Evolutionary conservation across 2,888 invertebrate genomes (phyloP).

Genomic region (Cheilosia grossa): DNA sequence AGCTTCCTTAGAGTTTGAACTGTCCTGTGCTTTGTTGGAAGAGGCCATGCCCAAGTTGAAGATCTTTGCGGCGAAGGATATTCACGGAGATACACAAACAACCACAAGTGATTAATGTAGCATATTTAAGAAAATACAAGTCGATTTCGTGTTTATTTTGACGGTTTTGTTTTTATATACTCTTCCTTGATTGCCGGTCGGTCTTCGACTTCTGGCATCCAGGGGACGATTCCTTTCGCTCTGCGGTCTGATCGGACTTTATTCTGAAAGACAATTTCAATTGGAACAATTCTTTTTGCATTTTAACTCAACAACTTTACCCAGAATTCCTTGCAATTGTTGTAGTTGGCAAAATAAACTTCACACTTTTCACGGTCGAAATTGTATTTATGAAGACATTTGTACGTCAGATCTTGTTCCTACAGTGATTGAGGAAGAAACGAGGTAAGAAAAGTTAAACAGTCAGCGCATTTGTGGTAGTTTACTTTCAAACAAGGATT

Average conservation of each 20-base stretch:
- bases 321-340: constrained; percentile 92
- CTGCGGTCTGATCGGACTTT: constrained; percentile 86
- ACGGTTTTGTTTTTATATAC: constrained; percentile 83
- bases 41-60: constrained; percentile 86
- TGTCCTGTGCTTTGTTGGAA: constrained; percentile 88
- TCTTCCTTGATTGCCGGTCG: constrained; percentile 87
- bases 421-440: constrained; percentile 80
- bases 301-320: constrained; percentile 83
- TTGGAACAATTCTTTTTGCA: background rate
- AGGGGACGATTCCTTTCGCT: constrained; percentile 86
- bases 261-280: constrained; percentile 83
- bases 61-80: constrained; percentile 80
- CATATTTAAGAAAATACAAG: background rate
- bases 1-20: constrained; percentile 85
- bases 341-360: constrained; percentile 90
- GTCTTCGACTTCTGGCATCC: constrained; percentile 88
- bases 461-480: background rate
- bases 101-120: constrained; percentile 4
- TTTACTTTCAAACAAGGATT: constrained; percentile 82
- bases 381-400: constrained; percentile 88
- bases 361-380: constrained; percentile 88
- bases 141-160: constrained; percentile 54
- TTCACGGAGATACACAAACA: constrained; percentile 76
- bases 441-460: background rate
- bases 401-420: constrained; percentile 89